These are phyloP conservation scores for Macheiramphus alcinus DNA, from an alignment of 2,113 vertebrate species.

Conservation along the genomic window DNA sequence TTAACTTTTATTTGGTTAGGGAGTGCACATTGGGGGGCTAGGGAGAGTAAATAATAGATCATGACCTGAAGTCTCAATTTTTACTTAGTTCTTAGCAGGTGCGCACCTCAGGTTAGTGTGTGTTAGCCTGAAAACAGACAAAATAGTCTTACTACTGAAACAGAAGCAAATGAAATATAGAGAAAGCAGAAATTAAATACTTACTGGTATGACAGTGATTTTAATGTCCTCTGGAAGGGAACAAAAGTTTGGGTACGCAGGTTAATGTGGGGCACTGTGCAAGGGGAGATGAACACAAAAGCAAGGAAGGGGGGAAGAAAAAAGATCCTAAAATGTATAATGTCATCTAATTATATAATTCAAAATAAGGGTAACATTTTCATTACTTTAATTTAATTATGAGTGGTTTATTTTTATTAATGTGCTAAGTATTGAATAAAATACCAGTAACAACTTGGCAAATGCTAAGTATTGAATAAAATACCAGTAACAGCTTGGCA, in stretches of 20 bases:
- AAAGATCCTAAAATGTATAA: not conserved
- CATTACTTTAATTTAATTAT: not conserved
- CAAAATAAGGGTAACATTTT: not conserved
- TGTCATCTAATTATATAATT: not conserved
- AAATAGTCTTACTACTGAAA: not conserved
- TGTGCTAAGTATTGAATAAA: not conserved
- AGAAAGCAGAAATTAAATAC: not conserved
- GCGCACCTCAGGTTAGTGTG: not conserved
- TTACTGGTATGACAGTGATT: not conserved
- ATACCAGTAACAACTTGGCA: not conserved
- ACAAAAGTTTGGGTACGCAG: not conserved
- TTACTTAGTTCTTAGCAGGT: not conserved
- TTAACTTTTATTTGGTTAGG: not conserved
- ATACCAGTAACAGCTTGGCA: not conserved
- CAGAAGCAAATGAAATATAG: not conserved
- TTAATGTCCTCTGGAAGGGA: not conserved
- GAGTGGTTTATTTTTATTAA: not conserved
- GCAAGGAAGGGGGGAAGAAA: not conserved
- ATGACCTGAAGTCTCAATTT: not conserved
- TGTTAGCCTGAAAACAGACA: not conserved
- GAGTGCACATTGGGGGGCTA: not conserved
- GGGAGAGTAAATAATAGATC: not conserved
- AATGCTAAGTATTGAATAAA: not conserved
- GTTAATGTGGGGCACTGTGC: not conserved
- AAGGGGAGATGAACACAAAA: not conserved